Base-by-base conservation (phyloP, 2,113 vertebrate species). In the Coracopsis vasa region DNA sequence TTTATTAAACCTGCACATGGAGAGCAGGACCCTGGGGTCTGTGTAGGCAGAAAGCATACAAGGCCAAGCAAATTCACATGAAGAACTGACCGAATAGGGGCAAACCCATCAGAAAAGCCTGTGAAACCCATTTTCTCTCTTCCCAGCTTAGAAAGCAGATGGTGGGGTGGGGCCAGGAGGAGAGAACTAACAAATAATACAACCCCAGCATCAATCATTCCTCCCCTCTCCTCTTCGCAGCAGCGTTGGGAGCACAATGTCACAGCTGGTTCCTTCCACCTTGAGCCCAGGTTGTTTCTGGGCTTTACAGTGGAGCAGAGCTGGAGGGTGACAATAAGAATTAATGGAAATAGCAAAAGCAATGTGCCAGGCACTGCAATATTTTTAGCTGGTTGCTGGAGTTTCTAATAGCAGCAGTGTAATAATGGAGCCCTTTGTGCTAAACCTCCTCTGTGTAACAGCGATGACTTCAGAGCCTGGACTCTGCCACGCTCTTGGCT, bases 311-410 rank as follows among this genome's bases (percentile, higher is more conserved):
- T 5, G 2, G 72, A 80, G 86, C 54, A 74, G 51, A 3, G 5
- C 80, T 78, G 3, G 10, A 94, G 80, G 91, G 88, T 66, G 12
- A 75, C 66, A 60, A 65, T 80, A 44, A 88, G 94, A 91, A 91
- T 93, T 80, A 93, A 95, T 96, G 95, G 80, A 94, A 95, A 82
- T 16, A 56, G 73, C 62, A 53, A 88, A 89, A 84, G 84, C 65
- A 74, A 71, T 79, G 81, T 70, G 84, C 84, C 89, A 82, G 80
- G 70, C 61, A 3, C 9, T 9, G 89, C 11, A 80, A 80, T 94
- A 95, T 92, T 95, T 95, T 92, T 80, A 94, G 92, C 86, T 70
- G 88, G 47, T 92, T 44, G 80, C 64, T 71, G 6, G 90, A 66
- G 77, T 90, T 88, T 33, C 13, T 69, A 71, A 65, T 7, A 73